Conservation (phyloP, 2,797 vertebrate genomes). For the Trematomus bernacchii region DNA sequence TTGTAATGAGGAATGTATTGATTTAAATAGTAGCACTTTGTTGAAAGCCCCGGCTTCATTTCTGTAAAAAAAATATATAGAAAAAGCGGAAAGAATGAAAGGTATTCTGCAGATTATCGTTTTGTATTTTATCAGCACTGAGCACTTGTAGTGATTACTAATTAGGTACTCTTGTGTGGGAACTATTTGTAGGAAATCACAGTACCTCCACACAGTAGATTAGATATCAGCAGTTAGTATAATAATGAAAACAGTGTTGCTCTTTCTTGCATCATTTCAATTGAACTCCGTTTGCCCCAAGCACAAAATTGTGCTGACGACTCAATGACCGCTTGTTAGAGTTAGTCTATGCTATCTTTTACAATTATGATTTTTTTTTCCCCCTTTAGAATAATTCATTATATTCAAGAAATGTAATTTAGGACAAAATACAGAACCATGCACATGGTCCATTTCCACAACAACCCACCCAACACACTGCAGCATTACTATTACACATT, state of each 20-base stretch:
- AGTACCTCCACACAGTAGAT: slow-evolving; percentile 55
- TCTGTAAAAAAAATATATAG: neutral
- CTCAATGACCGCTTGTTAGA: slow-evolving; percentile 63
- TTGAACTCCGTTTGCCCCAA: slow-evolving; percentile 57
- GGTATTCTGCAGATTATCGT: slow-evolving; percentile 62
- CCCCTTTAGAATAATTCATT: slow-evolving; percentile 35
- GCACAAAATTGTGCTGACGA: slow-evolving; percentile 47
- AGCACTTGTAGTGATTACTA: slow-evolving; percentile 72
- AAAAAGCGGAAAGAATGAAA: slow-evolving; percentile 56
- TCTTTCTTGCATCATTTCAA: slow-evolving; percentile 76
- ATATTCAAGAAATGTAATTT: neutral
- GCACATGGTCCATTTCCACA: neutral
- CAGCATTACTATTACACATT: no score
- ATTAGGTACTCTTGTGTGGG: slow-evolving; percentile 64
- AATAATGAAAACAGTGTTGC: slow-evolving; percentile 71
- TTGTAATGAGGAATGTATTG: slow-evolving; percentile 85
- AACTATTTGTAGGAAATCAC: slow-evolving; percentile 56
- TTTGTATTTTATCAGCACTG: slow-evolving; percentile 70
- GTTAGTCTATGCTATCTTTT: slow-evolving; percentile 22
- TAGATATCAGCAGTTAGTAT: slow-evolving; percentile 57
- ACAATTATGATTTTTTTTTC: neutral
- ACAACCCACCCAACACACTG: neutral
- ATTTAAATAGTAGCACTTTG: slow-evolving; percentile 84
- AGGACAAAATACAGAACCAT: neutral
- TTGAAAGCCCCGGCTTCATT: slow-evolving; percentile 61